Evolutionary conservation across 2,797 vertebrate species (phyloP).

Genomic region (Sebastes minor): DNA sequence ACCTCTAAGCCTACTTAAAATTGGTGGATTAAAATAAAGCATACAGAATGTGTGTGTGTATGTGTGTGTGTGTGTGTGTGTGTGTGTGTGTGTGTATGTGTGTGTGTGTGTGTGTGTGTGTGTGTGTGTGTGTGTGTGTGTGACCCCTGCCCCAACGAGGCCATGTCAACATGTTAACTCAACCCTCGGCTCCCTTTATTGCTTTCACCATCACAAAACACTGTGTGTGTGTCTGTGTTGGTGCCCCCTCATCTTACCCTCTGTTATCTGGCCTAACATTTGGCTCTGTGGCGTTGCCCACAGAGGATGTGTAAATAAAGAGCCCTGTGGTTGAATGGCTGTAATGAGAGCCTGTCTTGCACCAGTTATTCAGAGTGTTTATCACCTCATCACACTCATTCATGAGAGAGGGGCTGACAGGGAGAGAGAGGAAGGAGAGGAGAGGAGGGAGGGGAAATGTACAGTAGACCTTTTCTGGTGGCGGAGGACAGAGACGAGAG

Average conservation of each 20-base stretch:
- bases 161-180: conserved; percentile 33
- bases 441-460: background rate
- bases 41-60: background rate
- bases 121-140: background rate
- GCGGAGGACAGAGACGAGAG: background rate
- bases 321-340: conserved; percentile 39
- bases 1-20: background rate
- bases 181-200: conserved; percentile 16
- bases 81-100: conserved; percentile 4
- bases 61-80: background rate
- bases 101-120: background rate
- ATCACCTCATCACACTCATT: conserved; percentile 56
- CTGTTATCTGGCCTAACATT: conserved; percentile 55
- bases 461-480: background rate
- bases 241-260: conserved; percentile 16
- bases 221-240: background rate
- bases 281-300: conserved; percentile 44
- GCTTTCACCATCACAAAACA: background rate
- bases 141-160: background rate
- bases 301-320: conserved; percentile 63
- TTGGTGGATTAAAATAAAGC: background rate
- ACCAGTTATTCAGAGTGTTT: conserved; percentile 44
- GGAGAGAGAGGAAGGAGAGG: background rate
- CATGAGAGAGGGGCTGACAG: conserved; percentile 17
- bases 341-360: conserved; percentile 26